Conservation (phyloP, 2,113 vertebrate species). For the Leucoraja erinaceus region DNA sequence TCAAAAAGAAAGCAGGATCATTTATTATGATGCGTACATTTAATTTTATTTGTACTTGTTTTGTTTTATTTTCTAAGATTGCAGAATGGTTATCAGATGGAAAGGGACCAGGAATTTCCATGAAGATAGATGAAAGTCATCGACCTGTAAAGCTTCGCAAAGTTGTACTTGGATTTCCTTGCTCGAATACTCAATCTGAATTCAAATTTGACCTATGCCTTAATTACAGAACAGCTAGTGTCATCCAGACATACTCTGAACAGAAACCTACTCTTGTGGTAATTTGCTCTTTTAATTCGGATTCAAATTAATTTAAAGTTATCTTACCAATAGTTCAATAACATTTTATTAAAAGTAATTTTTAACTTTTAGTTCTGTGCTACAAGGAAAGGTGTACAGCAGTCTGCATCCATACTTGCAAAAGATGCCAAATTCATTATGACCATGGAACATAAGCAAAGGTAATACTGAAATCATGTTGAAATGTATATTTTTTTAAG, state of each 20-base stretch:
- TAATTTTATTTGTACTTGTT: constrained; percentile 40
- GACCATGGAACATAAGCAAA: constrained; percentile 78
- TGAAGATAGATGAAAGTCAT: constrained; percentile 86
- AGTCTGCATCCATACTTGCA: constrained; percentile 78
- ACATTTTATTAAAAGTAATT: constrained; percentile 21
- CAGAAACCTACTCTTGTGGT: constrained; percentile 91
- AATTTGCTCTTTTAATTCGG: constrained; percentile 43
- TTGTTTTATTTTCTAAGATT: constrained; percentile 65
- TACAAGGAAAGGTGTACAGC: constrained; percentile 92
- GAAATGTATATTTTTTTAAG: neutral
- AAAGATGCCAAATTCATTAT: constrained; percentile 87
- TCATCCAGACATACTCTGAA: constrained; percentile 89
- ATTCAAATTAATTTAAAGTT: constrained; percentile 40
- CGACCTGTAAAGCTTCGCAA: constrained; percentile 90
- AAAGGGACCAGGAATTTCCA: constrained; percentile 66
- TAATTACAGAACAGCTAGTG: constrained; percentile 83
- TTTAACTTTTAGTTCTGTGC: constrained; percentile 82
- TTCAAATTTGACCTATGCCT: constrained; percentile 94
- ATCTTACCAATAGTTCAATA: neutral
- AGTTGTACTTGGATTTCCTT: constrained; percentile 88
- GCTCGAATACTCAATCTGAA: constrained; percentile 73
- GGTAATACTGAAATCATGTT: constrained; percentile 53
- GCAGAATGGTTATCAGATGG: constrained; percentile 89
- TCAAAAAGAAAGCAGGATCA: neutral
- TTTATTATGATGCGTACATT: neutral